These are phyloP conservation scores for Chloroceryle amazona DNA, from an alignment of 2,797 vertebrate species.

Conservation along the genomic window DNA sequence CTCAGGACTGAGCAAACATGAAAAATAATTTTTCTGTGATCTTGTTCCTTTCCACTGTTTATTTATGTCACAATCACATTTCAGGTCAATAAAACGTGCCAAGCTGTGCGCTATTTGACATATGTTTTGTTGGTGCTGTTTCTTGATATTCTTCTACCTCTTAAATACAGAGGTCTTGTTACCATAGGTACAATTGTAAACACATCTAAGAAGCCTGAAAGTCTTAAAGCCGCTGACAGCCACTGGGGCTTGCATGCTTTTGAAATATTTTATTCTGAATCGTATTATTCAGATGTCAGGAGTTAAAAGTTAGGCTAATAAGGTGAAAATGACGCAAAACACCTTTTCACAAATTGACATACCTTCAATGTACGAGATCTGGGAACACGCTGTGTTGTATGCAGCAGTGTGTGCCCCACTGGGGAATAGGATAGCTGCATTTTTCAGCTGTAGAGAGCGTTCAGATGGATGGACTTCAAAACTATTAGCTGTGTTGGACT, in stretches of 20 bases:
- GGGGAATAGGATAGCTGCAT: background rate
- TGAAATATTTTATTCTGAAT: background rate
- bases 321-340: background rate
- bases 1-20: background rate
- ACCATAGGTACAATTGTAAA: background rate
- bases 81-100: background rate
- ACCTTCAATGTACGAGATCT: background rate
- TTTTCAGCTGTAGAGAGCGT: fast-evolving
- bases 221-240: background rate
- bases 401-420: background rate
- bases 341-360: background rate
- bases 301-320: background rate
- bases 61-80: background rate
- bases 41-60: background rate
- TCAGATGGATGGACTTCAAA: background rate
- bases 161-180: background rate
- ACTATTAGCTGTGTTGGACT: fast-evolving
- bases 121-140: background rate
- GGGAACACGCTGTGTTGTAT: fast-evolving
- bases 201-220: background rate
- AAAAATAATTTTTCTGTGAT: background rate
- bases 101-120: background rate
- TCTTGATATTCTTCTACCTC: background rate
- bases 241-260: background rate
- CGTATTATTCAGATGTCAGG: background rate